These are phyloP conservation scores for Phaethon lepturus DNA, from an alignment of 2,113 vertebrate species.

Conservation along the genomic window DNA sequence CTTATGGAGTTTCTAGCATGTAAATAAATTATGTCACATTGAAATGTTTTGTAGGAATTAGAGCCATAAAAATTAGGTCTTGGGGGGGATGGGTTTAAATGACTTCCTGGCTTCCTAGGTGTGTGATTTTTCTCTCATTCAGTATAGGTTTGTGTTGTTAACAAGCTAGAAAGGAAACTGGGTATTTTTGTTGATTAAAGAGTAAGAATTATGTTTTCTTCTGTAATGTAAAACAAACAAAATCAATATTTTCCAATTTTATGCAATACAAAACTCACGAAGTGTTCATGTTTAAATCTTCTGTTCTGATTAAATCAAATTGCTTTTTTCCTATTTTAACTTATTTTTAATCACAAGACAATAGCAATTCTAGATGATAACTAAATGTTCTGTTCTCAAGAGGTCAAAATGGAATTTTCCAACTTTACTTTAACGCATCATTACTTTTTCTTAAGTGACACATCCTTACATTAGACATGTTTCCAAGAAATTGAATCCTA, in stretches of 20 bases:
- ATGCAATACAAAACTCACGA: neutral
- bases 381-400: neutral
- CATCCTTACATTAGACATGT: neutral
- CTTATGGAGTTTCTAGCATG: conserved; percentile 18
- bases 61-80: conserved; percentile 30
- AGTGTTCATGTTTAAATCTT: neutral
- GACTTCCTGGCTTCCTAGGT: neutral
- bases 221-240: neutral
- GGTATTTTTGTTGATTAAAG: neutral
- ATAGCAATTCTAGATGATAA: neutral
- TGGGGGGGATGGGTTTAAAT: conserved; percentile 2
- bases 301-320: neutral
- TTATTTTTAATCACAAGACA: neutral
- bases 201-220: neutral
- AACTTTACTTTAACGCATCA: neutral
- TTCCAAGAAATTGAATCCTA: neutral
- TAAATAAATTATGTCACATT: conserved; percentile 52
- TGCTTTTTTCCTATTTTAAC: neutral
- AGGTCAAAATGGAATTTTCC: neutral
- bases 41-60: conserved; percentile 36
- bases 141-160: neutral
- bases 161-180: neutral
- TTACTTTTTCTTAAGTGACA: neutral
- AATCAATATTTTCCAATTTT: neutral
- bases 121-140: conserved; percentile 12